These are phyloP conservation scores for Piprites chloris DNA, from an alignment of 2,113 vertebrate genomes.

Conservation along the genomic window DNA sequence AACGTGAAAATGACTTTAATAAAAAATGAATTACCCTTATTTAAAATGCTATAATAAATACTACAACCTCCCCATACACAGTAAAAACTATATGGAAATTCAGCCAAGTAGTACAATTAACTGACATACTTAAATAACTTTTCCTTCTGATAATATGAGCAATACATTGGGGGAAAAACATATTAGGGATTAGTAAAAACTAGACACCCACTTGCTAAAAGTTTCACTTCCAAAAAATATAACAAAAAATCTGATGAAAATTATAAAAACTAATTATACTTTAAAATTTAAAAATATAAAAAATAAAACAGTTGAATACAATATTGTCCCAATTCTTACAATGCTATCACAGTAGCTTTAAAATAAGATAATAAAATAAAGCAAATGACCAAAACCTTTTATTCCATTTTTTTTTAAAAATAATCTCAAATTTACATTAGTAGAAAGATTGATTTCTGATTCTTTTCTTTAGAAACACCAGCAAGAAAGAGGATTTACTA, in stretches of 20 bases:
- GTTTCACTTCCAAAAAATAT: slow-evolving; percentile 99
- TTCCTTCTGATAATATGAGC: slow-evolving; percentile 99
- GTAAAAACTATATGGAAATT: slow-evolving; percentile 99
- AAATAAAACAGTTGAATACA: slow-evolving; percentile 99
- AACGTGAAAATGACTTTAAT: slow-evolving; percentile 99
- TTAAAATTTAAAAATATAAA: slow-evolving; percentile 99
- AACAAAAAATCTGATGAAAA: slow-evolving; percentile 99
- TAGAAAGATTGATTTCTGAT: slow-evolving; percentile 99
- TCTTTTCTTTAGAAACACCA: slow-evolving; percentile 95
- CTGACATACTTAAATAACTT: slow-evolving; percentile 98
- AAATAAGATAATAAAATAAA: slow-evolving; percentile 99
- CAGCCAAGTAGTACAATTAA: slow-evolving; percentile 99
- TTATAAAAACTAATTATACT: slow-evolving; percentile 99
- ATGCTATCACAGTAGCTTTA: slow-evolving; percentile 99
- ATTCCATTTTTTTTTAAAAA: slow-evolving; percentile 97
- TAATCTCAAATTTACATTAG: slow-evolving; percentile 99
- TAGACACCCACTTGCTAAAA: slow-evolving; percentile 98
- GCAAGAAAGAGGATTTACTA: slow-evolving; percentile 96
- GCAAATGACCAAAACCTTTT: slow-evolving; percentile 99
- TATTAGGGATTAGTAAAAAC: slow-evolving; percentile 99
- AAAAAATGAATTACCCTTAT: slow-evolving; percentile 99
- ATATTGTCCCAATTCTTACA: slow-evolving; percentile 99
- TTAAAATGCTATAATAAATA: slow-evolving; percentile 99
- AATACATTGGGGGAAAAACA: slow-evolving; percentile 96
- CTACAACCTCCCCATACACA: slow-evolving; percentile 99